A percentile compares a stretch with the other conserved stretches of the same genome.
phyloP scores from a whole-genome alignment of 2,797 vertebrate species.

The Salarias fasciatus region DNA sequence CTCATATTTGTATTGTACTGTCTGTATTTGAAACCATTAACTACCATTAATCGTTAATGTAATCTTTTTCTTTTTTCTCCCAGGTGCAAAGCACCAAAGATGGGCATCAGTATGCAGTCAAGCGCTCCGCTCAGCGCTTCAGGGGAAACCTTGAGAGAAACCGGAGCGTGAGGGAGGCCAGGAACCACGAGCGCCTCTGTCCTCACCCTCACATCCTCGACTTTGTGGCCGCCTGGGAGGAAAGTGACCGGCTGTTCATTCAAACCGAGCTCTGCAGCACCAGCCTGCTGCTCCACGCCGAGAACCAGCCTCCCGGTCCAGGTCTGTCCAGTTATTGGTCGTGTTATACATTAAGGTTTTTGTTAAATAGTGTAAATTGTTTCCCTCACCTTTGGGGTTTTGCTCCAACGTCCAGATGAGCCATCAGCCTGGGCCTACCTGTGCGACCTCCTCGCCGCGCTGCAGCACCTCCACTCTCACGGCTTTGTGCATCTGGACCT shows the following conservation, averaged over 20 bases:
- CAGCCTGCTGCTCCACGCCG: constrained; percentile 87
- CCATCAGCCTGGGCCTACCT: constrained; percentile 85
- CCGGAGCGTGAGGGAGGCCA: constrained; percentile 86
- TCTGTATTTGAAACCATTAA: no score
- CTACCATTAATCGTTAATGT: no score
- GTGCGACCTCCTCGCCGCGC: constrained; percentile 88
- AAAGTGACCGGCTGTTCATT: constrained; percentile 88
- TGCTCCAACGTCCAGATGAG: constrained; percentile 71
- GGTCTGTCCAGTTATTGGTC: no score
- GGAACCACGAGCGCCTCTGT: constrained; percentile 87
- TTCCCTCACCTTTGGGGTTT: constrained; percentile 16
- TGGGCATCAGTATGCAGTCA: constrained; percentile 86
- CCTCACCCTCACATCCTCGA: constrained; percentile 87
- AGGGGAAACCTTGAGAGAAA: constrained; percentile 86
- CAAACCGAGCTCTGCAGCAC: constrained; percentile 91
- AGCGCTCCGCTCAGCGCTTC: constrained; percentile 88
- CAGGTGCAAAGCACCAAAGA: constrained; percentile 87
- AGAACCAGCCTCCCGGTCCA: constrained; percentile 79
- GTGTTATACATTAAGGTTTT: no score
- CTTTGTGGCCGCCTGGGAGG: constrained; percentile 91
- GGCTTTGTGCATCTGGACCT: constrained; percentile 90
- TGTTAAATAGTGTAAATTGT: no score
- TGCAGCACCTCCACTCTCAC: constrained; percentile 86
- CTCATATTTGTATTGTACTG: no score
- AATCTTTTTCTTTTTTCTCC: constrained; percentile 21